A percentile compares a stretch with the other conserved stretches of the same genome.
phyloP scores from a whole-genome alignment of 2,113 vertebrate genomes.

The Meriones unguiculatus region DNA sequence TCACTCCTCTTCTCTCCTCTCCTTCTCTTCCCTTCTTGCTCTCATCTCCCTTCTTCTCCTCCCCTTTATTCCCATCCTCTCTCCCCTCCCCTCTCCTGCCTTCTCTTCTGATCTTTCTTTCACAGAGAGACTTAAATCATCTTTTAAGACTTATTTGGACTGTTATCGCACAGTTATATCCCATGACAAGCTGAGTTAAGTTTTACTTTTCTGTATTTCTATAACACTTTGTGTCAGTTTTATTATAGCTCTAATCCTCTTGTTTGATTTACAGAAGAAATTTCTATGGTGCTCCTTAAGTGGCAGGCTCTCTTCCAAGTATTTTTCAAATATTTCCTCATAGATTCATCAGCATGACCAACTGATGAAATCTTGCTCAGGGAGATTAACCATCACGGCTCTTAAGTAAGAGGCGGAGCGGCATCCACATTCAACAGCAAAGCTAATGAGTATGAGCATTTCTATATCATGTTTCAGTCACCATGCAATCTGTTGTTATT shows the following conservation, averaged over 20 bases:
- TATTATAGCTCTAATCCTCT: not conserved
- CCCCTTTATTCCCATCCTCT: rapidly evolving
- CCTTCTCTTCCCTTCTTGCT: not conserved
- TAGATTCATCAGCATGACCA: not conserved
- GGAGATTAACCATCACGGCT: not conserved
- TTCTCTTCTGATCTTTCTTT: not conserved
- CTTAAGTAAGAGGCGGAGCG: not conserved
- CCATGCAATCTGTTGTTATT: rapidly evolving
- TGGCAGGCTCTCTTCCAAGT: not conserved
- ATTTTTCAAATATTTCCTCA: not conserved
- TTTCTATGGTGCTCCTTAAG: not conserved
- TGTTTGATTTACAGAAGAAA: not conserved
- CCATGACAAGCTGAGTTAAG: not conserved
- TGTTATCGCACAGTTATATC: not conserved
- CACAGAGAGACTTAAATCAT: not conserved
- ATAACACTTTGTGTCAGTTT: not conserved
- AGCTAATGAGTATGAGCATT: not conserved
- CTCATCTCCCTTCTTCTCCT: not conserved
- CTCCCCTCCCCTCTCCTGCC: not conserved
- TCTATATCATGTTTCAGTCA: not conserved
- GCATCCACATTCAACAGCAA: not conserved
- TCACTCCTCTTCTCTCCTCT: too few species aligned
- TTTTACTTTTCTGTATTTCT: not conserved
- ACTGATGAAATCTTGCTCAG: not conserved
- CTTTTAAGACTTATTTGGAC: not conserved